Conservation (phyloP, 2,888 invertebrate genomes). For the Anoplius nigerrimus region DNA sequence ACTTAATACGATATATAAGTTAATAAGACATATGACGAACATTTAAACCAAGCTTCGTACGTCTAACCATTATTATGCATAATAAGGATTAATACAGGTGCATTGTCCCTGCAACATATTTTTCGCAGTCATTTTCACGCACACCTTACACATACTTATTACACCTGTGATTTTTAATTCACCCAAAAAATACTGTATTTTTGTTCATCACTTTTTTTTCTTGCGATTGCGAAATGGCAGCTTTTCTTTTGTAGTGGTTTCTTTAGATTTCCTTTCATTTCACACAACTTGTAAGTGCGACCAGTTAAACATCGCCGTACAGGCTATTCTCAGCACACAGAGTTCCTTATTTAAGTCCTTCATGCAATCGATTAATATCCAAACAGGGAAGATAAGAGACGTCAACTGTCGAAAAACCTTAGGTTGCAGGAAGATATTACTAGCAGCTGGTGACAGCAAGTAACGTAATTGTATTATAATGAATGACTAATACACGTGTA, state of each 20-base stretch:
- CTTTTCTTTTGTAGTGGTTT: too few relatives aligned
- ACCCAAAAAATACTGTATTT: background rate
- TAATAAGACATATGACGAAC: background rate
- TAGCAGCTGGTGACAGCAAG: constrained; percentile 36
- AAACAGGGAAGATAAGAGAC: background rate
- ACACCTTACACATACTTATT: too few relatives aligned
- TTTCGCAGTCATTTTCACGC: background rate
- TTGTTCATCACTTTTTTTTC: background rate
- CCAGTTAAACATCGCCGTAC: too few relatives aligned
- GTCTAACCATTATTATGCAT: background rate
- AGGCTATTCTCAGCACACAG: too few relatives aligned
- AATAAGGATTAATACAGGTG: background rate
- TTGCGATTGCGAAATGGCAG: too few relatives aligned
- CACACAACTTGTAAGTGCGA: background rate
- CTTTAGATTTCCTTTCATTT: background rate
- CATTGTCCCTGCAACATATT: background rate
- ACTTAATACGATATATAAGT: background rate
- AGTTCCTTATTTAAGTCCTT: too few relatives aligned
- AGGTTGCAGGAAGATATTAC: constrained; percentile 26
- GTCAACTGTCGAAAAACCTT: constrained; percentile 11
- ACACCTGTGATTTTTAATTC: too few relatives aligned
- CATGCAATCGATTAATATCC: constrained; percentile 9
- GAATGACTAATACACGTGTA: constrained; percentile 55
- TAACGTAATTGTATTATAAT: constrained; percentile 55
- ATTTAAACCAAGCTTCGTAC: too few relatives aligned